Conservation (phyloP, 2,797 vertebrate species). For the Nyctibius grandis region DNA sequence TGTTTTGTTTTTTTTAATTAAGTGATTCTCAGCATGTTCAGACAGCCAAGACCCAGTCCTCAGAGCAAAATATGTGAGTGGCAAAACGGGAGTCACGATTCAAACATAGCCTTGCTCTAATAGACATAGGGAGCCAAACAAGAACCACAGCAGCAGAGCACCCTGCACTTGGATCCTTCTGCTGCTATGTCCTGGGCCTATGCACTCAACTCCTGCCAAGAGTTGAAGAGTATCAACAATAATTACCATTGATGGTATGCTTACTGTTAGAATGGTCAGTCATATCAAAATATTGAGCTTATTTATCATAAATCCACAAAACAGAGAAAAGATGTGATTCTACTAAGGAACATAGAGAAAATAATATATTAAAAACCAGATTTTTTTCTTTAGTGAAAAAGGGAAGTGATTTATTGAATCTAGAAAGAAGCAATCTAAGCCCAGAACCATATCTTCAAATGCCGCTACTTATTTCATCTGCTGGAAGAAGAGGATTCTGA, state of each 20-base stretch:
- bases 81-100: neutral
- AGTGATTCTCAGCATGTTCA: neutral
- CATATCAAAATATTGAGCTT: neutral
- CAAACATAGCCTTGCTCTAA: neutral
- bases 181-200: neutral
- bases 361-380: neutral
- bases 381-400: neutral
- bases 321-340: neutral
- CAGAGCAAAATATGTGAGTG: neutral
- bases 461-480: accelerated
- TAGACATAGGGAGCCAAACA: neutral
- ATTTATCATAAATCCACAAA: neutral
- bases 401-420: neutral
- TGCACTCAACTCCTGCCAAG: neutral
- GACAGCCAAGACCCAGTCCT: neutral
- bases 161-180: neutral
- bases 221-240: neutral
- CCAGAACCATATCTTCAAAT: neutral
- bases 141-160: neutral
- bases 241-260: neutral
- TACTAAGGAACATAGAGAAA: neutral
- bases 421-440: neutral
- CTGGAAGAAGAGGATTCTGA: neutral
- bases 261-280: neutral
- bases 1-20: neutral